A percentile compares a stretch with the other conserved stretches of the same genome.
Conservation (phyloP, 2,113 vertebrate species). For the Sinosuthora webbiana region DNA sequence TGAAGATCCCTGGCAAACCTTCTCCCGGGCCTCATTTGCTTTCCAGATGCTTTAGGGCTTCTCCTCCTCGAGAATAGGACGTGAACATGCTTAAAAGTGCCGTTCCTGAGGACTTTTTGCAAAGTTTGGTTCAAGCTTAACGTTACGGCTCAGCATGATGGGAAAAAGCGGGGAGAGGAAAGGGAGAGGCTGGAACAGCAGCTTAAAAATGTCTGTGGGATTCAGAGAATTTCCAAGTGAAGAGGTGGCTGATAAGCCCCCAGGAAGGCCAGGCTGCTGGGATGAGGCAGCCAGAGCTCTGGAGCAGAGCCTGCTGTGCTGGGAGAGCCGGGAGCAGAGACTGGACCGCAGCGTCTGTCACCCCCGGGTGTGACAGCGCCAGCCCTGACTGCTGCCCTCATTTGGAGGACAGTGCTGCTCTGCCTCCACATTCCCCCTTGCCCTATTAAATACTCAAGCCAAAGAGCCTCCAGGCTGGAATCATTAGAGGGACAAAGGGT, state of each 20-base stretch:
- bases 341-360: background rate
- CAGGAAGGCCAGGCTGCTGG: background rate
- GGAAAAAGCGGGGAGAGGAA: background rate
- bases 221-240: background rate
- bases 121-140: background rate
- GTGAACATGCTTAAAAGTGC: background rate
- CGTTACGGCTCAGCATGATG: rapidly evolving
- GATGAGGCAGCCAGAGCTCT: background rate
- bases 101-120: background rate
- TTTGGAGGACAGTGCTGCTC: constrained; percentile 15
- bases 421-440: background rate
- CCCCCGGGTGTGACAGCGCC: background rate
- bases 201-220: background rate
- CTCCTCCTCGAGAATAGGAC: background rate
- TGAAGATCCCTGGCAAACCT: background rate
- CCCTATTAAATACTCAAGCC: background rate
- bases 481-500: constrained; percentile 45
- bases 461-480: constrained; percentile 42
- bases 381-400: background rate
- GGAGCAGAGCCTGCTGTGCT: background rate
- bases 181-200: background rate
- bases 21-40: background rate
- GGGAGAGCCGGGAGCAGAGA: background rate
- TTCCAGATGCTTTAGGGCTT: background rate
- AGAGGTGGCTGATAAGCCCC: background rate